phyloP scores from a whole-genome alignment of 2,113 vertebrate species.

The Strix uralensis region DNA sequence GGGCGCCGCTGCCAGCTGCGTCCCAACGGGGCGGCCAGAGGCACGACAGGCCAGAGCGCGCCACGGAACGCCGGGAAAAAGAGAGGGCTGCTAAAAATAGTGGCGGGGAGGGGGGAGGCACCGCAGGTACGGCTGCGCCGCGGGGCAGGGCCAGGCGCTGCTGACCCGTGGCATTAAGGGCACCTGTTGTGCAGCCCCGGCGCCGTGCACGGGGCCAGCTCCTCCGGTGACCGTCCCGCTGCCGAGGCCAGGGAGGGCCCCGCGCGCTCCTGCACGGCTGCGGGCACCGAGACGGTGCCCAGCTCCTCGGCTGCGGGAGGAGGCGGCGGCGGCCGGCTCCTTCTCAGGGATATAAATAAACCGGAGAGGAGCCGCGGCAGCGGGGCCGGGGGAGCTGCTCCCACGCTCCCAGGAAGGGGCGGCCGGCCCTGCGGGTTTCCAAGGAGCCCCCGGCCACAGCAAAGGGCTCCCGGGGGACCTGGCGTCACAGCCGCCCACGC shows the following conservation, averaged over 20 bases:
- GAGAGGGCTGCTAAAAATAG: slow-evolving; percentile 43
- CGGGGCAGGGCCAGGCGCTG: background rate
- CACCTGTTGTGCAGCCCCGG: background rate
- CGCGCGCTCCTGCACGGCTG: accelerated
- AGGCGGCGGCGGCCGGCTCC: background rate
- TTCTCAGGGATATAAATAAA: slow-evolving; percentile 61
- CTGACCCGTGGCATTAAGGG: slow-evolving; percentile 46
- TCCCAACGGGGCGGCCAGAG: background rate
- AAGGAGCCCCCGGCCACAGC: background rate
- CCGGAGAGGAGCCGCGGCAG: background rate
- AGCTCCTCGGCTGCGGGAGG: background rate
- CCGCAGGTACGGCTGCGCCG: background rate
- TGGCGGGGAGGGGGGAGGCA: background rate
- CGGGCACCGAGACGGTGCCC: background rate
- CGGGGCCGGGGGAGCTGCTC: slow-evolving; percentile 1
- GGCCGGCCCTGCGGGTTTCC: background rate
- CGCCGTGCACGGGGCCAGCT: background rate
- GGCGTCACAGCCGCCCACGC: slow-evolving; percentile 10
- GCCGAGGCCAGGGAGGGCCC: background rate
- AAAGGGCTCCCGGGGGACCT: background rate
- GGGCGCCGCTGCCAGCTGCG: background rate
- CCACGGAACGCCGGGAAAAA: background rate
- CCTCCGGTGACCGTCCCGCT: background rate
- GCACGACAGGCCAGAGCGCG: background rate
- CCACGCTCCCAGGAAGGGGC: slow-evolving; percentile 38